Evolutionary conservation across 92 coral and sea anemone species (phyloP), one percentile per base, ranked within the genome.

Genomic region (Palythoa grandiflora): DNA sequence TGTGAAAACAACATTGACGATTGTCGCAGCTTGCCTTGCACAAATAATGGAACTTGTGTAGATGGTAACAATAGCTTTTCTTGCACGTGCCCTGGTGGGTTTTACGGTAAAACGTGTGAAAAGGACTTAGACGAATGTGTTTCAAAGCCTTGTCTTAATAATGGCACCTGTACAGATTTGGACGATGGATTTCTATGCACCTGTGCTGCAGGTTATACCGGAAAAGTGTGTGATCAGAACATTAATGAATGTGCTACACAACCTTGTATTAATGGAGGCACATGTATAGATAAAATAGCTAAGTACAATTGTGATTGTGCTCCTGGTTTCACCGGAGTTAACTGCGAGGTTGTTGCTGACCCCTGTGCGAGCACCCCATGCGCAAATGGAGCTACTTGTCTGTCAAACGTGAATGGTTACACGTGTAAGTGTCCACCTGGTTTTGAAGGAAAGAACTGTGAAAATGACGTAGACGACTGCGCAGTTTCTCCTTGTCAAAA

Each of bases 111-210:
- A 28, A 50, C 39, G 37, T 77, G 81, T 52, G 81, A 77, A 52
- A 50, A 77, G 20, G 90, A 87, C 63, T 36, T 87, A 48, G 84
- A 87, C 71, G 90, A 77, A 44, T 87, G 90, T 68, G 44, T 65
- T 20, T 77, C 68, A 14, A 40, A 78, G 0, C 90, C 90, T 1
- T 87, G 90, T 16, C 70, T 77, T 74, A 44, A 87, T 39, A 35
- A 79, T 48, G 90, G 77, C 2, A 20, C 85, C 50, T 87, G 90
- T 50, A 70, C 39, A 47, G 90, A 87, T 35, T 37, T 63, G 11
- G 50, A 74, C 7, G 48, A 78, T 66, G 90, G 85, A 2, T 87
- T 66, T 55, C 38, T 3, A 2, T 87, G 90, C 14, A 87, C 75
- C 21, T 87, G 90, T 21, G 15, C 75, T 28, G 68, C 71, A 19